Evolutionary conservation across 2,113 vertebrate species (phyloP), one percentile per base, ranked within the genome.

Genomic region (Erythrocebus patas): DNA sequence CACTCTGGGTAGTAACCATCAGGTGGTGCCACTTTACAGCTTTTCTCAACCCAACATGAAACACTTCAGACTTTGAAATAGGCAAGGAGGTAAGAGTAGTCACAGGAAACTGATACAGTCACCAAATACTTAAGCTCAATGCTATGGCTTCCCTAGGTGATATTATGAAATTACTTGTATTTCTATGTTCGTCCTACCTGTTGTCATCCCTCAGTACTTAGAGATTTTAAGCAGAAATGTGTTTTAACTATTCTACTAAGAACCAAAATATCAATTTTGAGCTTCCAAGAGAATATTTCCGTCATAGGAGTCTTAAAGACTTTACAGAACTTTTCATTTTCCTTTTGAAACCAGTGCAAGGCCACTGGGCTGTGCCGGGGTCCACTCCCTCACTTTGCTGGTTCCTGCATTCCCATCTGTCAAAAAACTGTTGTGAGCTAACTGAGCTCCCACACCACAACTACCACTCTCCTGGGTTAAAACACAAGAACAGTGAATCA

Each of bases 1-100:
- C 43, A 8, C 55, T 59, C 32, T 93, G 95, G 95, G 93, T 94
- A 89, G 95, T 73, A 17, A 50, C 91, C 96, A 98, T 78, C 25
- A 98, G 97, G 43, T 93, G 98, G 97, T 6, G 8, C 76, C 59
- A 68, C 57, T 32, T 38, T 5, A 18, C 12, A 48, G 45, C 30
- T 85, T 92, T 88, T 48, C 55, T 78, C 43, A 93, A 48, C 6
- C 13, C 25, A 18, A 61, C 14, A 48, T 6, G 8, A 55, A 85
- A 7, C 5, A 9, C 23, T 38, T 86, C 48, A 20, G 43, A 48
- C 61, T 73, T 88, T 23, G 40, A 57, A 68, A 75, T 45, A 68
- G 66, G 64, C 57, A 64, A 22, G 40, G 32, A 13, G 66, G 14
- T 55, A 91, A 43, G 2, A 48, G 50, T 55, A 20, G 13, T 23